phyloP scores from a whole-genome alignment of 2,888 invertebrate species.

The Arrhopalites spinosus region DNA sequence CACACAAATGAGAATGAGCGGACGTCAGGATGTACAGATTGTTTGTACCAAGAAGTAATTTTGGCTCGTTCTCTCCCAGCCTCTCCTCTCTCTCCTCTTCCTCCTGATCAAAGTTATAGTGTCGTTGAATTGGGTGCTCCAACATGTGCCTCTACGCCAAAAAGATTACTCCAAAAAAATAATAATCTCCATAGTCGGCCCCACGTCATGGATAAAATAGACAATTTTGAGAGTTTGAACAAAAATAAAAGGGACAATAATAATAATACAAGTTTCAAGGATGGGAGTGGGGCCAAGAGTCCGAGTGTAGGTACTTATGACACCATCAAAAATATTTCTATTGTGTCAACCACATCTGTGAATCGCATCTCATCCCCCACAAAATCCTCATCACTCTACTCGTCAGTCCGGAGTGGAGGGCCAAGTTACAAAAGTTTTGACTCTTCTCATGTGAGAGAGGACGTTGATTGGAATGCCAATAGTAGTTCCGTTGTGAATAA shows the following conservation, averaged over 20 bases:
- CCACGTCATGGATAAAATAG: conserved; percentile 49
- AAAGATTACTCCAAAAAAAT: conserved; percentile 1
- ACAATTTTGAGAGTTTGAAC: conserved; percentile 56
- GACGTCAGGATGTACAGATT: conserved; percentile 28
- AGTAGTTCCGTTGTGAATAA: conserved; percentile 19
- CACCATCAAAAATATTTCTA: background rate
- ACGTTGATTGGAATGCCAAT: conserved; percentile 20
- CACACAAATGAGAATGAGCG: too few relatives aligned
- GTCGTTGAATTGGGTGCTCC: conserved; percentile 47
- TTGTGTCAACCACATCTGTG: background rate
- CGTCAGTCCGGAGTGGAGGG: background rate
- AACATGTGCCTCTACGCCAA: conserved; percentile 53
- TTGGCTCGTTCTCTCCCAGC: conserved; percentile 23
- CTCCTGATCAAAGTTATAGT: background rate
- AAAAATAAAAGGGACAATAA: conserved; percentile 51
- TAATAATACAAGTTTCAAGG: conserved; percentile 44
- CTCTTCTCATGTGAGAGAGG: background rate
- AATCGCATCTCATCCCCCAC: background rate
- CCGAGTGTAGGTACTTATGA: too few relatives aligned
- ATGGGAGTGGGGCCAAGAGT: too few relatives aligned
- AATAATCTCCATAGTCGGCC: conserved; percentile 14
- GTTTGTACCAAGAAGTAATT: conserved; percentile 44
- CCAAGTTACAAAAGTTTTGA: background rate
- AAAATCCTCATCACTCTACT: background rate
- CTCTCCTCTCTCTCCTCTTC: conserved; percentile 18